Percentiles rank a stretch among this genome's conserved stretches.
Conservation (phyloP, 2,888 invertebrate species). For the Phyllotreta striolata region DNA sequence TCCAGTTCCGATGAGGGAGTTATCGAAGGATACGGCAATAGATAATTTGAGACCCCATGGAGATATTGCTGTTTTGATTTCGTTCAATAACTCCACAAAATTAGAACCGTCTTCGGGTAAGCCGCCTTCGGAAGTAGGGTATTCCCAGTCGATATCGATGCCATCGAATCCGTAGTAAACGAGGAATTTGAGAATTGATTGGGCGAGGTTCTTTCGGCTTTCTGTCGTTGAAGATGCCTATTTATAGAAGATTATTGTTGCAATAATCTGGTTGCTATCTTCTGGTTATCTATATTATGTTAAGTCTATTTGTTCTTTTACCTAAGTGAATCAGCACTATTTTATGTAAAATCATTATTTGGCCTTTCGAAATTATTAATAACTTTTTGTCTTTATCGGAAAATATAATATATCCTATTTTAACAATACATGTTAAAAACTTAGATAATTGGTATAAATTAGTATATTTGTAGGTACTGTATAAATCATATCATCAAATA, state of each 20-base stretch:
- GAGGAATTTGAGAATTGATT: constrained; percentile 55
- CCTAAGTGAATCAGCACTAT: too few relatives aligned
- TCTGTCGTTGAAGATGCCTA: constrained; percentile 59
- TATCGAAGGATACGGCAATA: constrained; percentile 62
- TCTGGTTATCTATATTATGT: too few relatives aligned
- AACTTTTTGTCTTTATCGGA: too few relatives aligned
- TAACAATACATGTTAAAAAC: constrained; percentile 4
- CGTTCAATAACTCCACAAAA: constrained; percentile 55
- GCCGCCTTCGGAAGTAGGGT: constrained; percentile 68
- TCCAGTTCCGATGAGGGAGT: constrained; percentile 52
- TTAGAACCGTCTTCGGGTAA: constrained; percentile 50
- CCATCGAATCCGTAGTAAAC: constrained; percentile 71
- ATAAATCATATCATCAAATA: too few relatives aligned
- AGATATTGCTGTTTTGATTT: constrained; percentile 57
- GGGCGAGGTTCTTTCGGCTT: constrained; percentile 59
- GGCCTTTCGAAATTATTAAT: too few relatives aligned
- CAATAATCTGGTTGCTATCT: too few relatives aligned
- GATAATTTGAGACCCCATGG: constrained; percentile 60
- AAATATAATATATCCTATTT: background rate
- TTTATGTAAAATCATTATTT: background rate
- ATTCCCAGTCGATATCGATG: constrained; percentile 77
- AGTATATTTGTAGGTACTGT: too few relatives aligned
- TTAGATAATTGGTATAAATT: background rate
- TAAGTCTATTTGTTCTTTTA: background rate
- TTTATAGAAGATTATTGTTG: too few relatives aligned